Percentiles rank a stretch among this genome's conserved stretches.
Conservation (phyloP, 2,113 vertebrate genomes). For the Pygoscelis antarcticus region DNA sequence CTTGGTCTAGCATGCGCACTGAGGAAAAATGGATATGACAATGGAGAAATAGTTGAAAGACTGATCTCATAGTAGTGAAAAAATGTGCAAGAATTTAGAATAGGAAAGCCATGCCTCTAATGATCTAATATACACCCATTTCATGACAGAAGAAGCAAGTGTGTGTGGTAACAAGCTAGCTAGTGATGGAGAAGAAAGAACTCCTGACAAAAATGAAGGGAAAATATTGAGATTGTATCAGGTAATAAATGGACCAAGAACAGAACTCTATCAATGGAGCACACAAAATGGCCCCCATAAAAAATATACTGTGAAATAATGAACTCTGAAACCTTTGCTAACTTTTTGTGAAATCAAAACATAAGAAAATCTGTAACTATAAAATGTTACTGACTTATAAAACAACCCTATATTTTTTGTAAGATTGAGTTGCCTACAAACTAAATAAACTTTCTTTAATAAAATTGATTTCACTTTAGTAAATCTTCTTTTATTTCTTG, state of each 20-base stretch:
- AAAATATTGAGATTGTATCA: background rate
- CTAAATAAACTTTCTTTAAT: background rate
- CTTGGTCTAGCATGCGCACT: background rate
- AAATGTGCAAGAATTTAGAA: background rate
- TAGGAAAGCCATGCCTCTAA: background rate
- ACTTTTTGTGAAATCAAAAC: background rate
- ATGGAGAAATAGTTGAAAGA: background rate
- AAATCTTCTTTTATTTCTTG: background rate
- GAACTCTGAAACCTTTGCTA: background rate
- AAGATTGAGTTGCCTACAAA: background rate
- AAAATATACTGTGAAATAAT: background rate
- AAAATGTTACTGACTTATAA: background rate
- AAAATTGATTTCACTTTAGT: background rate
- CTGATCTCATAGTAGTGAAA: background rate
- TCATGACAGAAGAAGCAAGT: background rate
- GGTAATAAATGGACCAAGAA: background rate
- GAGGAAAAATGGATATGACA: background rate
- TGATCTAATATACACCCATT: background rate
- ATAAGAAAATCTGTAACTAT: background rate
- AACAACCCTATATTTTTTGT: background rate
- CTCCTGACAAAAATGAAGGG: background rate
- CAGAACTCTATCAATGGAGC: background rate
- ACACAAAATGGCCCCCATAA: background rate
- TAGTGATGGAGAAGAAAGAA: background rate
- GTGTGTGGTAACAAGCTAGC: background rate